phyloP scores from a whole-genome alignment of 2,797 vertebrate genomes.

The Myripristis jacobus region DNA sequence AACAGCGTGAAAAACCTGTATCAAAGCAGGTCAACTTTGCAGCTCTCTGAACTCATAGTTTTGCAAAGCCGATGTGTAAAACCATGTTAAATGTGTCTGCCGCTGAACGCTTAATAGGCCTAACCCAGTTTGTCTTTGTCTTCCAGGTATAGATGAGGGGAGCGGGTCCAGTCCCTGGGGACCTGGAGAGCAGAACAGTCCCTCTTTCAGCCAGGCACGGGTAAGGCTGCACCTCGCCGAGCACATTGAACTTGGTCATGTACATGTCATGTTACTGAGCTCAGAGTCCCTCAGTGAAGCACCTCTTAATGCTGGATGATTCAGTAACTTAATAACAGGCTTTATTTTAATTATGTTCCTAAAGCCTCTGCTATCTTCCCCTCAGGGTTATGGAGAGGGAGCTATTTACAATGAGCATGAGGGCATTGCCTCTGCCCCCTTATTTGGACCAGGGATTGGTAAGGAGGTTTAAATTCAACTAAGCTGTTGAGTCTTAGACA shows the following conservation, averaged over 20 bases:
- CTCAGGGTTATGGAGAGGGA: constrained; percentile 88
- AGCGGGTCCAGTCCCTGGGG: constrained; percentile 90
- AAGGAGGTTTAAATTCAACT: constrained; percentile 51
- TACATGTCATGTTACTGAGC: constrained; percentile 11
- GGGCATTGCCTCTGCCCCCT: constrained; percentile 85
- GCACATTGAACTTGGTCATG: not conserved
- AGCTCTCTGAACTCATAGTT: constrained; percentile 42
- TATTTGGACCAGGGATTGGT: constrained; percentile 92
- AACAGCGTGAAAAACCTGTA: constrained; percentile 50
- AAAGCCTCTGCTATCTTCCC: constrained; percentile 29
- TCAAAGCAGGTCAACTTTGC: constrained; percentile 64
- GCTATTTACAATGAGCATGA: constrained; percentile 88
- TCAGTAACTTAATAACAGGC: constrained; percentile 1
- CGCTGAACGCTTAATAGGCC: constrained; percentile 9
- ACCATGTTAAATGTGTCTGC: constrained; percentile 13
- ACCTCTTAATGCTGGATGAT: not conserved
- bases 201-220: constrained; percentile 91
- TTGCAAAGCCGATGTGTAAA: constrained; percentile 32
- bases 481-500: constrained; percentile 1
- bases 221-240: constrained; percentile 75
- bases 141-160: constrained; percentile 91
- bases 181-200: constrained; percentile 88
- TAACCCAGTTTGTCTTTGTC: constrained; percentile 65
- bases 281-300: not conserved
- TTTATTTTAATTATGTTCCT: constrained; percentile 14